phyloP scores from a whole-genome alignment of 2,113 vertebrate species.

The Oophaga pumilio region DNA sequence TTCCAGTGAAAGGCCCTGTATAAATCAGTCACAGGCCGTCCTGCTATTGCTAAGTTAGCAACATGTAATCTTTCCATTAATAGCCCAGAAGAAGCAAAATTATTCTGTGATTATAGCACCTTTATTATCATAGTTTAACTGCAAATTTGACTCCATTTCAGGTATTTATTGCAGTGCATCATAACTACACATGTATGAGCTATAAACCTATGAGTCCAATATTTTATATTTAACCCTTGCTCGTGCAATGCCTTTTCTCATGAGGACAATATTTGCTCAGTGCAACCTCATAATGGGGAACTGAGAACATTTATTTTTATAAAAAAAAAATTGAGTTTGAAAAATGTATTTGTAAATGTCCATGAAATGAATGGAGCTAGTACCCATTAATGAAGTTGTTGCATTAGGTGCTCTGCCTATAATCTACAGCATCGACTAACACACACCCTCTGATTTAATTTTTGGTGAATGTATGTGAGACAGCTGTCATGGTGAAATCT shows the following conservation, averaged over 20 bases:
- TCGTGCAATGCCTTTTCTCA: not conserved
- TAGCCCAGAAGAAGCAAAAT: no score
- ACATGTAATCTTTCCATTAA: no score
- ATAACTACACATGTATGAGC: not conserved
- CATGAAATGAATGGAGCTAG: not conserved
- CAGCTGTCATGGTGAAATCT: constrained; percentile 53
- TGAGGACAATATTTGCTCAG: not conserved
- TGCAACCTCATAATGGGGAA: not conserved
- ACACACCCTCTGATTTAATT: constrained; percentile 34
- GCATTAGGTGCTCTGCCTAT: constrained; percentile 29
- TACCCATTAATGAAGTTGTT: constrained; percentile 28
- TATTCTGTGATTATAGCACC: no score
- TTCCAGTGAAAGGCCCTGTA: no score
- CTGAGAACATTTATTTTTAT: not conserved
- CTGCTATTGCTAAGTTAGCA: no score
- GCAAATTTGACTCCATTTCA: no score
- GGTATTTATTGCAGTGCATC: not conserved
- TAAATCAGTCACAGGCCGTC: no score
- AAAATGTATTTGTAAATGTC: not conserved
- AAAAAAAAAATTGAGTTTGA: no score
- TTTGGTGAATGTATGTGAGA: constrained; percentile 42
- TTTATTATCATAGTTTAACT: no score
- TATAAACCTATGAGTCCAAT: not conserved
- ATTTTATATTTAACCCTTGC: not conserved
- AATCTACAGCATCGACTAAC: constrained; percentile 23